Evolutionary conservation across 2,888 invertebrate genomes (phyloP).

Genomic region (Cosmorhoe ocellata): DNA sequence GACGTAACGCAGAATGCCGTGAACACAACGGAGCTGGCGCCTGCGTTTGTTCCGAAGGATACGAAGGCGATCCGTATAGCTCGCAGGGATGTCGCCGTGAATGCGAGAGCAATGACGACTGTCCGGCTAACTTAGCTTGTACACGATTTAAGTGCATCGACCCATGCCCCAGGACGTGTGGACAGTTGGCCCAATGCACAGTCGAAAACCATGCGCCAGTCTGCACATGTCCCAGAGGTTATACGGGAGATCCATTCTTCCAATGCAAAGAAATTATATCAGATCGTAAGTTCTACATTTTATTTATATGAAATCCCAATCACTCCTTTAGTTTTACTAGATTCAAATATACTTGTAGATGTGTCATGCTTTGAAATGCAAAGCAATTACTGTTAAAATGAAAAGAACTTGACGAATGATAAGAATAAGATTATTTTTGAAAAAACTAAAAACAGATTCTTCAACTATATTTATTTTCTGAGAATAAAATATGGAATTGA

Average conservation of each 20-base stretch:
- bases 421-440: too few relatives aligned
- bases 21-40: constrained; percentile 93
- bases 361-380: too few relatives aligned
- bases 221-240: constrained; percentile 88
- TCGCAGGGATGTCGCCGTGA: constrained; percentile 87
- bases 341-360: too few relatives aligned
- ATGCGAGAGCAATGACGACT: constrained; percentile 91
- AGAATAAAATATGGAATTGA: too few relatives aligned
- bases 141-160: constrained; percentile 91
- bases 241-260: constrained; percentile 92
- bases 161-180: constrained; percentile 93
- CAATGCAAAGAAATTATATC: constrained; percentile 84
- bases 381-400: too few relatives aligned
- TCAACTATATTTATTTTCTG: too few relatives aligned
- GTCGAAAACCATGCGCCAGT: constrained; percentile 91
- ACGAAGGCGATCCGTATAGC: constrained; percentile 92
- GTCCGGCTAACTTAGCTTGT: constrained; percentile 87
- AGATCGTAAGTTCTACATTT: constrained; percentile 48
- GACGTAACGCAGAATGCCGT: constrained; percentile 91
- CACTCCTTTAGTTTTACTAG: too few relatives aligned
- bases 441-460: too few relatives aligned
- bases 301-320: too few relatives aligned
- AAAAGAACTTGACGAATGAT: too few relatives aligned
- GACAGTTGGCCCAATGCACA: constrained; percentile 89
- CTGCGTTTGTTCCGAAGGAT: constrained; percentile 90